A percentile compares a stretch with the other conserved stretches of the same genome.
phyloP scores from a whole-genome alignment of 2,113 vertebrate genomes.

The Varanus salvator region DNA sequence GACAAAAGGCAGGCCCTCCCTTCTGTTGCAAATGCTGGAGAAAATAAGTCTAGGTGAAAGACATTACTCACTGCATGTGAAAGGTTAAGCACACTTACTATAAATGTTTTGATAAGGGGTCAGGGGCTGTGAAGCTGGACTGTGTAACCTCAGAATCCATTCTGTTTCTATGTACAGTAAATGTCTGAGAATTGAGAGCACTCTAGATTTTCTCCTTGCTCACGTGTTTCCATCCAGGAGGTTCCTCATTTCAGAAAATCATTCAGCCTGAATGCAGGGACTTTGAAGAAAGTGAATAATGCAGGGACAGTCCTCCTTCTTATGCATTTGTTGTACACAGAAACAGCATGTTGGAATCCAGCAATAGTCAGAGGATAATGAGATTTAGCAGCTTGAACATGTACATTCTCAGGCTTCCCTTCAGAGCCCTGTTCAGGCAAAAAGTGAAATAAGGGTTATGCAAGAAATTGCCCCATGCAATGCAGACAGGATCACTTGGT shows the following conservation, averaged over 20 bases:
- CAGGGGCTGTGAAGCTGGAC: neutral
- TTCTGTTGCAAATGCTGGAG: conserved; percentile 1
- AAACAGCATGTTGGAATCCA: no score
- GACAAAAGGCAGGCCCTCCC: neutral
- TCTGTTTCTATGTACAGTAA: no score
- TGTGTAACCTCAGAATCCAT: neutral
- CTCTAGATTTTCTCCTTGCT: no score
- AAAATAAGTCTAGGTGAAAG: neutral
- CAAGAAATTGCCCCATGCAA: neutral
- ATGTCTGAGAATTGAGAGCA: no score
- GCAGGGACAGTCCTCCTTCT: no score
- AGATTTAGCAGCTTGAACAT: neutral
- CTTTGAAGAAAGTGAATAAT: no score
- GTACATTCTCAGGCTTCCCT: neutral
- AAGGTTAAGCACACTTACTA: neutral
- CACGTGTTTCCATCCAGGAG: no score
- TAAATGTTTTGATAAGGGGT: neutral
- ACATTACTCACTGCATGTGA: neutral
- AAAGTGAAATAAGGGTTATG: neutral
- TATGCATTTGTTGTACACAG: no score
- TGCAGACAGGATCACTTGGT: neutral
- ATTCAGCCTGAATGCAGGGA: no score
- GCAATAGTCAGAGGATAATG: neutral
- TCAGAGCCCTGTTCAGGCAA: neutral
- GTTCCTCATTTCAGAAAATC: no score